Evolutionary conservation across 2,113 vertebrate genomes (phyloP).

Genomic region (Bos javanicus): DNA sequence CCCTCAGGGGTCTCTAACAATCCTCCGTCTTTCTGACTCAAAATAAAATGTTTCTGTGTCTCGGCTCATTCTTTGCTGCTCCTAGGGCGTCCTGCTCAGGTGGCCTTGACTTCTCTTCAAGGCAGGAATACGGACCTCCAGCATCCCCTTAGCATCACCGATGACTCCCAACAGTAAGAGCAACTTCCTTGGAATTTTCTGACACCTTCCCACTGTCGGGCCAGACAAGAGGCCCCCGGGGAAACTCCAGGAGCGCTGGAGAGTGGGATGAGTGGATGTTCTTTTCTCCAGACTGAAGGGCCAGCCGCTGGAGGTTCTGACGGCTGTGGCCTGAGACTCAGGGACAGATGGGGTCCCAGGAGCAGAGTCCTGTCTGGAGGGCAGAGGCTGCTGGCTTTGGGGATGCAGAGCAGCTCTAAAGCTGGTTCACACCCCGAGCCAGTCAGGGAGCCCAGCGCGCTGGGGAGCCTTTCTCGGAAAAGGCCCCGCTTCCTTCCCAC

Average conservation of each 20-base stretch:
- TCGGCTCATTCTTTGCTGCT: no score
- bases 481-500: background rate
- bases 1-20: background rate
- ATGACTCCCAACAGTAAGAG: background rate
- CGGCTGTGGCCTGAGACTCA: fast-evolving
- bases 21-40: fast-evolving
- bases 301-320: background rate
- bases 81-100: background rate
- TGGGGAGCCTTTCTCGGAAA: conserved; percentile 3
- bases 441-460: fast-evolving
- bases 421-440: fast-evolving
- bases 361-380: background rate
- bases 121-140: background rate
- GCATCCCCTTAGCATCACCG: fast-evolving
- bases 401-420: no score
- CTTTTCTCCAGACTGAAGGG: background rate
- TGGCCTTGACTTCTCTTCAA: background rate
- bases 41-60: background rate
- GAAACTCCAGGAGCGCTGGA: background rate
- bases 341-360: background rate
- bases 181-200: background rate
- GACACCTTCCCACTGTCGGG: background rate
- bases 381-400: background rate
- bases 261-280: background rate
- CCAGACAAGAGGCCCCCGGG: background rate